Percentiles rank a stretch among this genome's conserved stretches.
Evolutionary conservation across 2,888 invertebrate species (phyloP).

Genomic region (Blastobasis adustella): DNA sequence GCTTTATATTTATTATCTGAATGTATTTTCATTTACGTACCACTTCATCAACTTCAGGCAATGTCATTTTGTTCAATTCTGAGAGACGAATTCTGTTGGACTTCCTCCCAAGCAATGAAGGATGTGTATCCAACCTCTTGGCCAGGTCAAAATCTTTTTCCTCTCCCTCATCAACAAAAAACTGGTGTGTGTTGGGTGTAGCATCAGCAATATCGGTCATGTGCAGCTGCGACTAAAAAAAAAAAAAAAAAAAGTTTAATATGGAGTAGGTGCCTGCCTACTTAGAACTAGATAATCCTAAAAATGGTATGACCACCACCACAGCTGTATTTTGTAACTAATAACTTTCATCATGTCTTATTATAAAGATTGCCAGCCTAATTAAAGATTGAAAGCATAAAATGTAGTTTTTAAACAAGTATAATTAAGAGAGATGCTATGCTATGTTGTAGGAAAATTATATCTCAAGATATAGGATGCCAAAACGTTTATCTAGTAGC

Average conservation of each 20-base stretch:
- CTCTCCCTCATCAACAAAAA: constrained; percentile 82
- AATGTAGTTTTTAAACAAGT: too few relatives aligned
- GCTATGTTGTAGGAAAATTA: too few relatives aligned
- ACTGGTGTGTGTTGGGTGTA: constrained; percentile 83
- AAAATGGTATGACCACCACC: too few relatives aligned
- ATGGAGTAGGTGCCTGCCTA: too few relatives aligned
- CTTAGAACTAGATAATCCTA: too few relatives aligned
- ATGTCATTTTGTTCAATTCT: constrained; percentile 68
- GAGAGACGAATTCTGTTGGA: constrained; percentile 81
- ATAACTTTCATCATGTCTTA: too few relatives aligned
- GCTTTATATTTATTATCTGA: background rate
- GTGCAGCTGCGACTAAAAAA: constrained; percentile 85
- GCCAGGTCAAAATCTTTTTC: constrained; percentile 81
- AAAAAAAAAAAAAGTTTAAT: background rate
- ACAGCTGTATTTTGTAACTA: too few relatives aligned
- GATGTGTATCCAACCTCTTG: constrained; percentile 83
- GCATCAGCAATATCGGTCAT: constrained; percentile 83
- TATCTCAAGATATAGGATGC: too few relatives aligned
- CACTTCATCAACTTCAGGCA: constrained; percentile 76
- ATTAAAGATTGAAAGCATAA: too few relatives aligned
- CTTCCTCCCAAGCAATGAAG: constrained; percentile 78
- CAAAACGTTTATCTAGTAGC: too few relatives aligned
- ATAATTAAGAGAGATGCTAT: too few relatives aligned
- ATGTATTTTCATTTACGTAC: constrained; percentile 27
- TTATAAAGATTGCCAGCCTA: too few relatives aligned